Evolutionary conservation across 2,888 invertebrate genomes (phyloP).

Genomic region (Boloria selene): DNA sequence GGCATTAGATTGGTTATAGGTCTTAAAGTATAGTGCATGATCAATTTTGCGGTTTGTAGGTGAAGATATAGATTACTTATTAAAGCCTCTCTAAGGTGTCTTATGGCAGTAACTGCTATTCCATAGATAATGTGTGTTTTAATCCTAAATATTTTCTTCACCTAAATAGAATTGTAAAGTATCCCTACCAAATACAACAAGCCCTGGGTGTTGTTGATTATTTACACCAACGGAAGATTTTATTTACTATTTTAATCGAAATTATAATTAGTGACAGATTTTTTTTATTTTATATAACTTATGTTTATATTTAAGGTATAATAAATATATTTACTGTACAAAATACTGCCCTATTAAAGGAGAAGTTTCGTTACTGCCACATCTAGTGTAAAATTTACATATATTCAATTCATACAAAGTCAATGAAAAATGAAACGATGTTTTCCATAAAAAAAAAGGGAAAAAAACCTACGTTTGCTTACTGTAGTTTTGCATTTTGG

Average conservation of each 20-base stretch:
- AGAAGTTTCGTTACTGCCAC: slow-evolving; percentile 10
- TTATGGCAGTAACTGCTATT: slow-evolving; percentile 27
- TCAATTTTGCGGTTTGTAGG: slow-evolving; percentile 60
- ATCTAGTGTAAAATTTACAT: background rate
- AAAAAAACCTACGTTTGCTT: too few relatives aligned
- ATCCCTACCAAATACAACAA: slow-evolving; percentile 22
- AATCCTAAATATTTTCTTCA: slow-evolving; percentile 11
- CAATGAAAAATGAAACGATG: background rate
- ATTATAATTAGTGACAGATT: background rate
- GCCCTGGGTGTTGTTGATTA: slow-evolving; percentile 14
- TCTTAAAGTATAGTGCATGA: slow-evolving; percentile 59
- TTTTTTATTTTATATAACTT: slow-evolving; percentile 17
- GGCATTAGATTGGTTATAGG: slow-evolving; percentile 51
- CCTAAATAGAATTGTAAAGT: slow-evolving; percentile 17
- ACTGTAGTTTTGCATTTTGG: too few relatives aligned
- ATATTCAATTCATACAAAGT: background rate
- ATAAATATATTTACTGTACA: slow-evolving; percentile 13
- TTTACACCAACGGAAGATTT: slow-evolving; percentile 18
- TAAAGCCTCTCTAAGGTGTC: slow-evolving; percentile 23
- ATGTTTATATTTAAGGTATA: slow-evolving; percentile 17
- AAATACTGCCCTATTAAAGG: slow-evolving; percentile 11
- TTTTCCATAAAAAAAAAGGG: background rate
- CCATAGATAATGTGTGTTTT: slow-evolving; percentile 14
- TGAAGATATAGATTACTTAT: slow-evolving; percentile 31
- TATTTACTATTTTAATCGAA: slow-evolving; percentile 20